Evolutionary conservation across 2,888 invertebrate species (phyloP), one percentile per base, ranked within the genome.

Genomic region (Auanema sp.): DNA sequence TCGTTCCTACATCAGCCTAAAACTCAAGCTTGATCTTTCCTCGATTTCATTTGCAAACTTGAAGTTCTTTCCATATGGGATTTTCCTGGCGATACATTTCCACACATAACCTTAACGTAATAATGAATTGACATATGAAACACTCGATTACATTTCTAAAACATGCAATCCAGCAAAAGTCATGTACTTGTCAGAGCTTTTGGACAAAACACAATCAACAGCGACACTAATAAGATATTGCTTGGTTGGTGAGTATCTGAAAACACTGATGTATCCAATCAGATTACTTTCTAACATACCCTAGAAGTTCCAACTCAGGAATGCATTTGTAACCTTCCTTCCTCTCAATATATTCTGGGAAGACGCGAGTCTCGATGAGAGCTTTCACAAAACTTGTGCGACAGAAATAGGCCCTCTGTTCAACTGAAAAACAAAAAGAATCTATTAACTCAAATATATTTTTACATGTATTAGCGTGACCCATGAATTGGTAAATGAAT

Each of bases 201-300:
- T 21, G 1, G 60, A 60, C 4, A 51, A 18, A 12, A 68, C 12
- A 14, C 66, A 44, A 23, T 24, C 18, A 41, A 66, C 64, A 0
- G 64, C 58, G 11, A 62, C 61, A 6, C 58, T 47, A 44, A 69
- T 66, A 16, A 62, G 55, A 0, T 53, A 52, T 50, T 69, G 65
- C 12, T 61, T 42, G 47, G 53, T 47, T 6, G 24, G 43, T 14
- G 64, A 42, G 42, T 69, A 69, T 1, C 53, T 66, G 66, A 69
- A 69, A 41, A 43, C 41, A 0, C 61, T 44, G n/a, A 65, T 53
- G 65, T 60, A 8, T 60, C 55, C 18, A 60, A 65, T 24, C 21
- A 21, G 6, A 47, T 18, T 18, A 47, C 47, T 25, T 42, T 47
- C 5, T 16, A 54, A 12, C 60, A 43, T 18, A 60, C 60, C 49